A percentile compares a stretch with the other conserved stretches of the same genome.
Evolutionary conservation across 2,888 invertebrate genomes (phyloP).

Genomic region (Brachyptera risi): DNA sequence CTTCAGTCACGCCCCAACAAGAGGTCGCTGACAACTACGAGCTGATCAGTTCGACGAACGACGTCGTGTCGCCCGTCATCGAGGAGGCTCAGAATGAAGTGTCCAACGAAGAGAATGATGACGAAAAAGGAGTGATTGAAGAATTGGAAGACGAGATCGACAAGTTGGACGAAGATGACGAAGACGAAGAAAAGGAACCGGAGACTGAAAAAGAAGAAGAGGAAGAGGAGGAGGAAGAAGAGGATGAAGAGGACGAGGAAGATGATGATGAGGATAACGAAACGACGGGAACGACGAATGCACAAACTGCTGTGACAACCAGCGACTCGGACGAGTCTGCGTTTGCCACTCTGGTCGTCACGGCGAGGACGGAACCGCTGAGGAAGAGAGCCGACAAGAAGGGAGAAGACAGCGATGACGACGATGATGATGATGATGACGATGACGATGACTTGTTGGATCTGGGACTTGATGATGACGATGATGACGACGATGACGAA

Average conservation of each 20-base stretch:
- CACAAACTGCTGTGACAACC: constrained; percentile 38
- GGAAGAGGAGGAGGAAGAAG: no score
- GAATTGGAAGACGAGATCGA: constrained; percentile 32
- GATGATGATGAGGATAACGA: constrained; percentile 35
- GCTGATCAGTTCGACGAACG: constrained; percentile 20
- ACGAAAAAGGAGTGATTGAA: constrained; percentile 32
- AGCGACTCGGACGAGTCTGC: not conserved
- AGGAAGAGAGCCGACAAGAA: constrained; percentile 45
- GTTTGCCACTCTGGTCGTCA: constrained; percentile 2
- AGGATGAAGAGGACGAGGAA: constrained; percentile 30
- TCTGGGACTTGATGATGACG: constrained; percentile 24
- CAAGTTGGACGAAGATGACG: constrained; percentile 32
- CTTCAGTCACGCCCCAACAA: not conserved
- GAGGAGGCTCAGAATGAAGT: constrained; percentile 22
- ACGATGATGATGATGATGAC: constrained; percentile 41
- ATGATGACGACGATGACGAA: constrained; percentile 32
- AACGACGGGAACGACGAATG: constrained; percentile 44
- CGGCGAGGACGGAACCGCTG: constrained; percentile 44
- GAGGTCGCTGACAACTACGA: constrained; percentile 7
- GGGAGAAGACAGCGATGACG: constrained; percentile 45
- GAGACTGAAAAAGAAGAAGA: constrained; percentile 28
- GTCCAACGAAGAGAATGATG: constrained; percentile 30
- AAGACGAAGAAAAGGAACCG: constrained; percentile 32
- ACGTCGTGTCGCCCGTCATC: constrained; percentile 8
- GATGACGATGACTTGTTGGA: constrained; percentile 37